Evolutionary conservation across 2,888 invertebrate genomes (phyloP), one percentile per base, ranked within the genome.

Genomic region (Ryuthela nishihirai): DNA sequence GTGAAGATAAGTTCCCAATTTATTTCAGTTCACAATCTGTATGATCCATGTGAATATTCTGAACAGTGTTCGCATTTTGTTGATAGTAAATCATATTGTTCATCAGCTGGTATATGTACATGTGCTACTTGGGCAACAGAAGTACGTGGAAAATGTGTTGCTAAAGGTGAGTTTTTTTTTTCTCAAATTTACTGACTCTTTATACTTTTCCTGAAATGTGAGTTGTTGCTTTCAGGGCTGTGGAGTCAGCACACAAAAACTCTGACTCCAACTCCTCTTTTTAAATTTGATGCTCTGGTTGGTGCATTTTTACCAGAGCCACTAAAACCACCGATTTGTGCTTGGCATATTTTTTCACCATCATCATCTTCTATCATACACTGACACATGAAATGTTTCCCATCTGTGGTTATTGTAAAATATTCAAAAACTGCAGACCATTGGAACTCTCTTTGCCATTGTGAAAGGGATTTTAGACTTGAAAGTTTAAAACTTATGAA

Each of bases 31-130:
- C 39, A 53, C 26, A 44, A 41, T 18, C 44, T 59, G n/a, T 59
- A 59, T 23, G 59, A 59, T 23, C 59, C 59, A 5, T 59, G 59
- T 21, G 59, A 59, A 18, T 59, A 38, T 15, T 46, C 52, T 17
- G 59, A 59, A 21, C 59, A 59, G 39, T 59, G 59, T 18, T 36
- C 35, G 1, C 24, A 46, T 24, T 25, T 59, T 7, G 59, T 59
- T 26, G 59, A 59, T 29, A 26, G 50, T 4, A 47, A 43, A 15
- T 59, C 59, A 5, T 10, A 53, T 2, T 59, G 59, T 25, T 29
- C 29, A 9, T 9, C 7, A 29, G 41, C 43, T 10, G 21, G 40
- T 7, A 53, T 59, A 21, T 59, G 59, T 25, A 48, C 53, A 5
- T 59, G 59, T 25, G 53, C 43, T 3, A 43, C 59, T 3, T 47